Evolutionary conservation across 2,113 vertebrate genomes (phyloP), one percentile per base, ranked within the genome.

Genomic region (Ammodytes dubius): DNA sequence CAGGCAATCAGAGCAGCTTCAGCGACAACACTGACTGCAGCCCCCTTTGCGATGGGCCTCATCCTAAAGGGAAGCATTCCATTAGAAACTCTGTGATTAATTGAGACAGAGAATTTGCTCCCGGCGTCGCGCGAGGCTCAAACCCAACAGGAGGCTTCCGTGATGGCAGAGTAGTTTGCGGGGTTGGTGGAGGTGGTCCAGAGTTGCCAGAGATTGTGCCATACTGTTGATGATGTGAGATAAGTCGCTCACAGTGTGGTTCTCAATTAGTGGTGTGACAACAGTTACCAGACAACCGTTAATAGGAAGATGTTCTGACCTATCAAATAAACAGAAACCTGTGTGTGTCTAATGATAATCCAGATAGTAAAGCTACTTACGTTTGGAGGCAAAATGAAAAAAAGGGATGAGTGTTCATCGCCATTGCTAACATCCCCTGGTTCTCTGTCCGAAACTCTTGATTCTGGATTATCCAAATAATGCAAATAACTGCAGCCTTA

Each of bases 51-150:
- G 91, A 89, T 83, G 90, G 87, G 91, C 91, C 91, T 90, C 93
- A 91, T 92, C 91, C 91, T 88, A 88, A 80, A 93, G 91, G 93
- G 91, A 93, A 93, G 91, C 90, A 85, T 91, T 93, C 91, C 91
- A 94, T 93, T 94, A 92, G 82, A 89, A 93, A 88, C 89, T 86
- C 89, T 87, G 84, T 89, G 92, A 93, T 93, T 93, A 91, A 93
- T 93, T 92, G 91, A 93, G 93, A 93, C 40, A 37, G 78, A 90
- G 87, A 89, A 84, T 92, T 90, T 7, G 90, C 90, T 92, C 64
- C 79, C 92, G 90, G 91, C 92, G 85, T 85, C 57, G 9, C 46
- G 60, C 75, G 19, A 86, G 87, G 86, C 87, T 81, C 84, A 83
- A 74, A 77, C 67, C 83, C 91, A 14, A 90, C 84, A 78, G 92